phyloP scores from a whole-genome alignment of 37 sponge, comb jelly and placozoan genomes.

The Aplysina aerophoba region DNA sequence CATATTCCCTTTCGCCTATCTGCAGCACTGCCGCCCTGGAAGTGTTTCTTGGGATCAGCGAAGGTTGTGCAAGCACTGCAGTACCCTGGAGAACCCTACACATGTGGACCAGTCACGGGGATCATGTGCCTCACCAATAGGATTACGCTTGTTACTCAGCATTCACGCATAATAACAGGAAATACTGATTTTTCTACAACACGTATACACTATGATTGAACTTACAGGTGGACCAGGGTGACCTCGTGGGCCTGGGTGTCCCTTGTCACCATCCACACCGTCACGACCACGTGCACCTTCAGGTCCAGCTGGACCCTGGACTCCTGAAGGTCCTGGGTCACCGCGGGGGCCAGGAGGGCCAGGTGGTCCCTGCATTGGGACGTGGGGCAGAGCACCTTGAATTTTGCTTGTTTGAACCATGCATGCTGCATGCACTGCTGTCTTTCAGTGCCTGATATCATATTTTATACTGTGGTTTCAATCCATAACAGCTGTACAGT shows the following conservation, averaged over 20 bases:
- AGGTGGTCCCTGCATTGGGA: conserved; percentile 9
- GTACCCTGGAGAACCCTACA: conserved; percentile 26
- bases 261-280: conserved; percentile 58
- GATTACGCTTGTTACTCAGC: too few species aligned
- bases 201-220: not conserved
- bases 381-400: not conserved
- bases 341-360: conserved; percentile 27
- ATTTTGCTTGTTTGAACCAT: too few species aligned
- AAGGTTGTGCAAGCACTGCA: conserved; percentile 20
- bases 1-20: not conserved
- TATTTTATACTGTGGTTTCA: too few species aligned
- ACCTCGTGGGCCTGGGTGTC: conserved; percentile 67
- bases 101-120: too few species aligned
- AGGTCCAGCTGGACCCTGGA: conserved; percentile 29
- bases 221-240: conserved; percentile 50
- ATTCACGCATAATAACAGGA: too few species aligned
- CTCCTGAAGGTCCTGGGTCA: conserved; percentile 16
- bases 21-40: not conserved
- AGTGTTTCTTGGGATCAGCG: conserved; percentile 34
- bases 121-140: too few species aligned
- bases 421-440: not conserved
- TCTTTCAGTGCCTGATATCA: too few species aligned
- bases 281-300: conserved; percentile 16
- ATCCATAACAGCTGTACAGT: too few species aligned
- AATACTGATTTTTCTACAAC: too few species aligned